Conservation (phyloP, 2,888 invertebrate genomes). For the Athalia cordata region DNA sequence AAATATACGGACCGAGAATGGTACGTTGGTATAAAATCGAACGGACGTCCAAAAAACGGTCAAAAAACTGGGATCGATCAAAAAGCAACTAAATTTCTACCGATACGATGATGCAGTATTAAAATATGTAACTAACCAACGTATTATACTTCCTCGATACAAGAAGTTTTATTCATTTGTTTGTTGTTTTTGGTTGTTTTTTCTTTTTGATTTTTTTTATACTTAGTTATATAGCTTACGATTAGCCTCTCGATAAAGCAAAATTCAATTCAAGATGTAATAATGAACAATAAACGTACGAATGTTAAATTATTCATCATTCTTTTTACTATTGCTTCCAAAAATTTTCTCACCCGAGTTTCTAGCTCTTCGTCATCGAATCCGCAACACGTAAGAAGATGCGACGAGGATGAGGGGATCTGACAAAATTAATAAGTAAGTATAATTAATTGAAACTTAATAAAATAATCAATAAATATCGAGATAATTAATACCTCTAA, state of each 20-base stretch:
- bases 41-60: conserved; percentile 78
- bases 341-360: too few relatives aligned
- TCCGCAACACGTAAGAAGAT: too few relatives aligned
- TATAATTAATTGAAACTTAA: too few relatives aligned
- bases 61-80: conserved; percentile 76
- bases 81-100: conserved; percentile 77
- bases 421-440: too few relatives aligned
- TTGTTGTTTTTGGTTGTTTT: not conserved
- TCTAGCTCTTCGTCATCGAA: too few relatives aligned
- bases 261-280: too few relatives aligned
- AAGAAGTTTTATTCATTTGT: not conserved
- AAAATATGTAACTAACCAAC: not conserved
- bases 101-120: conserved; percentile 59
- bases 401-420: too few relatives aligned
- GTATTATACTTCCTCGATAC: not conserved
- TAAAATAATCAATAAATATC: too few relatives aligned
- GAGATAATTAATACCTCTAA: conserved; percentile 54
- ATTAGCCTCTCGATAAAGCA: too few relatives aligned
- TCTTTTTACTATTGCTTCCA: too few relatives aligned
- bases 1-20: conserved; percentile 77
- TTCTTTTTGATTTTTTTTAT: not conserved
- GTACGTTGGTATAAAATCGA: conserved; percentile 79
- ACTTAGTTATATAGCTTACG: not conserved
- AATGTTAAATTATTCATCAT: too few relatives aligned
- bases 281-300: too few relatives aligned